Percentiles rank a stretch among this genome's conserved stretches.
Evolutionary conservation across 1,140 invertebrate species (phyloP).

Genomic region (Stegodyphus dumicola): DNA sequence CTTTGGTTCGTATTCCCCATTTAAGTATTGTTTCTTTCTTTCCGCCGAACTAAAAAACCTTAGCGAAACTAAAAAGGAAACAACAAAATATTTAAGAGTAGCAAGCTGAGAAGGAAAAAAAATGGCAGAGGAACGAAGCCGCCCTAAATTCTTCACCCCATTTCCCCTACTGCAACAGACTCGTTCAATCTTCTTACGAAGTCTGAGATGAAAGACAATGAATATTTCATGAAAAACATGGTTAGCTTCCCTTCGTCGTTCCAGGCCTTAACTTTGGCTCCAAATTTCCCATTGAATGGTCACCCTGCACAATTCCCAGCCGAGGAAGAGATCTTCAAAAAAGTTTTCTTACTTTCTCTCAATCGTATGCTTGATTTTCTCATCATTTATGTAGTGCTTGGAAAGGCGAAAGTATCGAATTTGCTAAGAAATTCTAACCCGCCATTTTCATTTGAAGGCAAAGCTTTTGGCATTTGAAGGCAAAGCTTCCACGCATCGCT

Average conservation of each 20-base stretch:
- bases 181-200: conserved; percentile 17
- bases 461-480: no score
- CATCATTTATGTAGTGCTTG: not conserved
- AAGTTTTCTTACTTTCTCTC: not conserved
- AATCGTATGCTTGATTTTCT: not conserved
- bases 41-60: no score
- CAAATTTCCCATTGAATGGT: conserved; percentile 12
- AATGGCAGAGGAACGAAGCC: no score
- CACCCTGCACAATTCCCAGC: not conserved
- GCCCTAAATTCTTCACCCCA: no score
- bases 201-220: conserved; percentile 23
- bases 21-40: no score
- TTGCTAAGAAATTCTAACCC: not conserved
- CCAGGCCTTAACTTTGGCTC: not conserved
- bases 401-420: not conserved
- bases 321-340: not conserved
- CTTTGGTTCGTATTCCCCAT: no score
- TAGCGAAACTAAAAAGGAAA: no score
- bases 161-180: not conserved
- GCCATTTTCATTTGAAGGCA: not conserved
- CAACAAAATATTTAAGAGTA: no score
- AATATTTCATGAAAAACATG: conserved; percentile 26
- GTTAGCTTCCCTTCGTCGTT: not conserved
- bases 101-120: no score
- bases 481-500: no score